Conservation (phyloP, 2,888 invertebrate species). For the Cataglyphis livida region DNA sequence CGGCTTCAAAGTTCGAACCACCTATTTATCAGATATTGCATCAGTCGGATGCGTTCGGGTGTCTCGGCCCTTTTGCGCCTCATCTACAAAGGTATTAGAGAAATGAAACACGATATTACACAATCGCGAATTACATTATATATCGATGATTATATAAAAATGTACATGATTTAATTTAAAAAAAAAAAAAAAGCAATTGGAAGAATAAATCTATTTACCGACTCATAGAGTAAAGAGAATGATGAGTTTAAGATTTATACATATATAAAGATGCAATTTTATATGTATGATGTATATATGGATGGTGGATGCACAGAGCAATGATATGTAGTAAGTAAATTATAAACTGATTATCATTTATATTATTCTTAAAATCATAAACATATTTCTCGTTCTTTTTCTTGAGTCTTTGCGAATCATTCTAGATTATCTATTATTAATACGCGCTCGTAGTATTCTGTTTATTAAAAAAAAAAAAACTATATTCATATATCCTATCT, state of each 20-base stretch:
- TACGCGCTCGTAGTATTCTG: too few relatives aligned
- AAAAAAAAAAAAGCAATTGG: not conserved
- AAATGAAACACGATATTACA: conserved; percentile 10
- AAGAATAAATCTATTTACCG: not conserved
- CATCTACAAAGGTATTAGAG: conserved; percentile 1
- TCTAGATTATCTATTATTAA: too few relatives aligned
- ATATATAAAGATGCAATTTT: not conserved
- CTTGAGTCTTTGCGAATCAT: too few relatives aligned
- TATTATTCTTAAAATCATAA: too few relatives aligned
- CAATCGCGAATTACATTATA: not conserved
- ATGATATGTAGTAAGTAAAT: too few relatives aligned
- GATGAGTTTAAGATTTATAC: not conserved
- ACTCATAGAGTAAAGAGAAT: not conserved
- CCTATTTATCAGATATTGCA: not conserved
- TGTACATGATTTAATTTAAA: not conserved
- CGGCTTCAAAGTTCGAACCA: not conserved
- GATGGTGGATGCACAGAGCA: too few relatives aligned
- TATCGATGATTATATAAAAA: not conserved
- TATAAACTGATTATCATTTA: not conserved
- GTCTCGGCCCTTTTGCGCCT: not conserved
- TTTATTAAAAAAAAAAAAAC: not conserved
- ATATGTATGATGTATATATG: not conserved
- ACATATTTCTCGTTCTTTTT: too few relatives aligned
- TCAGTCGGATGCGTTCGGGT: not conserved
- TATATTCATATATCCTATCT: not conserved